Percentiles rank a stretch among this genome's conserved stretches.
These are phyloP conservation scores for Nannospalax galili DNA, from an alignment of 2,113 vertebrate genomes.

Conservation along the genomic window DNA sequence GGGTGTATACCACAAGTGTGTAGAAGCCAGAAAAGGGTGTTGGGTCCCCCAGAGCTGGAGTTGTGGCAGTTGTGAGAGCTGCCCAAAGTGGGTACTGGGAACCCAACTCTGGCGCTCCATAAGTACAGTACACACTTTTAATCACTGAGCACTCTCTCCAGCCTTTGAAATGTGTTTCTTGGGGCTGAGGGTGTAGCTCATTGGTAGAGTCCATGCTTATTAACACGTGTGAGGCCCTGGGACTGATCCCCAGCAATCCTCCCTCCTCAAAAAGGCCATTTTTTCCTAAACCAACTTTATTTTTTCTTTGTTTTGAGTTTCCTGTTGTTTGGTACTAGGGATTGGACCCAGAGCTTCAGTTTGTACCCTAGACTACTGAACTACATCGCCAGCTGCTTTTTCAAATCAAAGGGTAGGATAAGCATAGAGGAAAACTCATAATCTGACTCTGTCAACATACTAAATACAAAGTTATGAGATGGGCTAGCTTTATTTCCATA, in stretches of 20 bases:
- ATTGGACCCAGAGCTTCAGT: no score
- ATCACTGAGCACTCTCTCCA: neutral
- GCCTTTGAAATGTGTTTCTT: no score
- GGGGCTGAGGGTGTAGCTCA: neutral
- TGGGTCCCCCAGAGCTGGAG: neutral
- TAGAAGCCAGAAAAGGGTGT: neutral
- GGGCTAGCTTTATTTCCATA: constrained; percentile 29
- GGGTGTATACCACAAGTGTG: no score
- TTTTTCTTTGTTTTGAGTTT: neutral
- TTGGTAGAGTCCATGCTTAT: neutral
- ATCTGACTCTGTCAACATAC: neutral
- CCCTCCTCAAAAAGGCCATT: neutral
- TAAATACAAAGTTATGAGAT: constrained; percentile 47
- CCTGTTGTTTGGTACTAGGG: neutral
- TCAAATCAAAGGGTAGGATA: neutral
- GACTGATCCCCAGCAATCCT: neutral
- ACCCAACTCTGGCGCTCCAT: neutral
- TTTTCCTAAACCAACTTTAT: neutral
- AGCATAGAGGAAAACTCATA: neutral
- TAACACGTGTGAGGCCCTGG: neutral
- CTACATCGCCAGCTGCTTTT: neutral
- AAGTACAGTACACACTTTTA: neutral
- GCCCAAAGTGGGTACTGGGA: neutral
- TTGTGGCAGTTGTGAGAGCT: neutral
- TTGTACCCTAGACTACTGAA: neutral